phyloP scores from a whole-genome alignment of 2,113 vertebrate species.

The Hydropotes inermis region DNA sequence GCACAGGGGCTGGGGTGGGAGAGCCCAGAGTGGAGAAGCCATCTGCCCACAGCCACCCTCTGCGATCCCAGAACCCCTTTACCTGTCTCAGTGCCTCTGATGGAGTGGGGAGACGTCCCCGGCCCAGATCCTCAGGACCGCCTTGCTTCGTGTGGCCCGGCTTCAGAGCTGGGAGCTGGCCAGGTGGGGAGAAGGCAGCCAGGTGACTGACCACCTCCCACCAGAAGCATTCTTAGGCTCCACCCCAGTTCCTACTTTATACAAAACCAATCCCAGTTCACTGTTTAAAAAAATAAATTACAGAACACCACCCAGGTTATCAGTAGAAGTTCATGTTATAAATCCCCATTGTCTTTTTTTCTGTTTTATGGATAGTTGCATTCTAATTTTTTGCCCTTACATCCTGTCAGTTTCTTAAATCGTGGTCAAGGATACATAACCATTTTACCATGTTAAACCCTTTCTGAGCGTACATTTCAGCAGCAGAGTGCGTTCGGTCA shows the following conservation, averaged over 20 bases:
- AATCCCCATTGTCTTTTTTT: background rate
- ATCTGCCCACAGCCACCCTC: rapidly evolving
- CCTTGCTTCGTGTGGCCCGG: rapidly evolving
- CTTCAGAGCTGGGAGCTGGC: background rate
- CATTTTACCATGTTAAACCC: background rate
- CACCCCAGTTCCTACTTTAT: background rate
- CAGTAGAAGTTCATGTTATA: background rate
- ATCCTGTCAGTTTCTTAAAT: background rate
- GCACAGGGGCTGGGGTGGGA: background rate
- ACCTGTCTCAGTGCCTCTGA: too few relatives aligned
- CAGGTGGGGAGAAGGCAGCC: too few relatives aligned
- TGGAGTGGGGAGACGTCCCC: background rate
- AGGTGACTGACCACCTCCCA: background rate
- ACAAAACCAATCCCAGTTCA: background rate
- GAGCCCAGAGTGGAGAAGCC: background rate
- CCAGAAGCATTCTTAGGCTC: rapidly evolving
- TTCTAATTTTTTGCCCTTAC: background rate
- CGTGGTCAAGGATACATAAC: background rate
- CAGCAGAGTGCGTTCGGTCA: rapidly evolving
- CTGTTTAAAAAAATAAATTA: background rate
- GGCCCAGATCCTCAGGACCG: background rate
- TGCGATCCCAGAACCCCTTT: background rate
- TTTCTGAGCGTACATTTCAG: background rate
- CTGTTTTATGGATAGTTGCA: background rate
- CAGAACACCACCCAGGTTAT: background rate